Evolutionary conservation across 2,797 vertebrate species (phyloP).

Genomic region (Mus minutoides): DNA sequence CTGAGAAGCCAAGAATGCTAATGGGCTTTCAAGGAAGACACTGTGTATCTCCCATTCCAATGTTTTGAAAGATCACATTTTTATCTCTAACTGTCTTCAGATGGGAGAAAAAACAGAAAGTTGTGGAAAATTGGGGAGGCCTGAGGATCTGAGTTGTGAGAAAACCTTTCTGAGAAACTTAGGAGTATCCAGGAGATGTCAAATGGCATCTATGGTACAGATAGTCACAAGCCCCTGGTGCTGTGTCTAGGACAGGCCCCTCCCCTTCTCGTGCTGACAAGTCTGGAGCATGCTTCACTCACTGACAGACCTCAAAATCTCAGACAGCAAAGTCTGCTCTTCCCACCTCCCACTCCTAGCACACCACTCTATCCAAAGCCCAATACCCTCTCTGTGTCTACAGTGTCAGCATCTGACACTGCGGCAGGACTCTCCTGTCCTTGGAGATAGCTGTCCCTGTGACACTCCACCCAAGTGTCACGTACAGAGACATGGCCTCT

Average conservation of each 20-base stretch:
- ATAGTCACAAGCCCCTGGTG: neutral
- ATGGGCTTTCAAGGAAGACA: neutral
- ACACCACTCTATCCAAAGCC: neutral
- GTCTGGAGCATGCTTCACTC: neutral
- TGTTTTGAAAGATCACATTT: neutral
- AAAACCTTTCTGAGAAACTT: fast-evolving
- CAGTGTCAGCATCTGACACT: neutral
- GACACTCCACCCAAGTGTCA: neutral
- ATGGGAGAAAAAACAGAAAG: neutral
- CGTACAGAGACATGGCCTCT: neutral
- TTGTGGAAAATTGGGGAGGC: neutral
- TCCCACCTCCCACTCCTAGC: neutral
- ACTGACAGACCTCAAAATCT: neutral
- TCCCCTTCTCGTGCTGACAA: neutral
- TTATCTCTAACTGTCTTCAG: neutral
- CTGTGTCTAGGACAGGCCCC: neutral
- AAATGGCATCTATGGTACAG: too few relatives aligned
- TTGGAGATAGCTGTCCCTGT: neutral
- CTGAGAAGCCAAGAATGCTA: neutral
- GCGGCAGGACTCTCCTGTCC: neutral
- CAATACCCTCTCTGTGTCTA: too few relatives aligned
- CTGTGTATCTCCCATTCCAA: neutral
- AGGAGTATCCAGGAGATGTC: neutral
- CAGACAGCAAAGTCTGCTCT: neutral
- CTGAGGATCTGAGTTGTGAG: neutral